A percentile compares a stretch with the other conserved stretches of the same genome.
phyloP scores from a whole-genome alignment of 2,888 invertebrate species.

The Tyria jacobaeae region DNA sequence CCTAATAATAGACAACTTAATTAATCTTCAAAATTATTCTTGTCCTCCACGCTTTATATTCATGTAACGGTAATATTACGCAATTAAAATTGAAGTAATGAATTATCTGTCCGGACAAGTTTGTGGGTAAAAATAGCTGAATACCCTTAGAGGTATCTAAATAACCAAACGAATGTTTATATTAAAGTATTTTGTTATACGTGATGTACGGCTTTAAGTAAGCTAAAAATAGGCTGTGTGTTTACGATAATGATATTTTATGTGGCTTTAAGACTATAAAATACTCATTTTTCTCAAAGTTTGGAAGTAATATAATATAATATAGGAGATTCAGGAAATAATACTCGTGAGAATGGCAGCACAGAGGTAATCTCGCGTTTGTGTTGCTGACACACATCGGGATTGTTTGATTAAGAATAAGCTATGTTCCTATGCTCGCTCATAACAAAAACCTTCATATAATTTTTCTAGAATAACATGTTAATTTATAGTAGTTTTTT shows the following conservation, averaged over 20 bases:
- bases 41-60: conserved; percentile 25
- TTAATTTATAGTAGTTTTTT: conserved; percentile 11
- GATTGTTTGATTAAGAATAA: conserved; percentile 61
- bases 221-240: background rate
- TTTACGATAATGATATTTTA: background rate
- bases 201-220: background rate
- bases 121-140: background rate
- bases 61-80: conserved; percentile 28
- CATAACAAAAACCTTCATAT: conserved; percentile 46
- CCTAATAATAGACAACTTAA: conserved; percentile 48
- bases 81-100: conserved; percentile 26
- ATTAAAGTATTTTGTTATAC: background rate
- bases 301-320: conserved; percentile 49
- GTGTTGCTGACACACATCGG: conserved; percentile 56
- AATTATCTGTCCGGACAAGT: background rate
- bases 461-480: conserved; percentile 37
- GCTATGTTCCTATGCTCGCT: conserved; percentile 40
- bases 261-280: background rate
- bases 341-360: conserved; percentile 39
- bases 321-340: conserved; percentile 52
- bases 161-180: background rate
- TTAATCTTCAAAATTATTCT: conserved; percentile 30
- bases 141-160: background rate
- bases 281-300: conserved; percentile 38
- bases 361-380: conserved; percentile 52